Conservation (phyloP, 2,113 vertebrate genomes). For the Urocolius indicus region DNA sequence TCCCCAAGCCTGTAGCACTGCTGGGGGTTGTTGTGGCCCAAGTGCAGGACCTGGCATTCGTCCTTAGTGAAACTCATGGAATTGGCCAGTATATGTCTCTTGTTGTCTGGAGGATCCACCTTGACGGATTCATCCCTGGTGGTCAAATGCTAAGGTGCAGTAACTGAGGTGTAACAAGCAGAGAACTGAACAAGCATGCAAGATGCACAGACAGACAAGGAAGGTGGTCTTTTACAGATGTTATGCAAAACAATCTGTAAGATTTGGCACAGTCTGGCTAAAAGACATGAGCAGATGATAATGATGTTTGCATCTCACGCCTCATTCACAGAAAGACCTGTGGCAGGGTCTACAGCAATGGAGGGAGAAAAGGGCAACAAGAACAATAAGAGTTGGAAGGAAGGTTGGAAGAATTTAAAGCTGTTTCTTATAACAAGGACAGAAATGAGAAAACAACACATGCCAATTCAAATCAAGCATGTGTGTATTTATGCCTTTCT, state of each 20-base stretch:
- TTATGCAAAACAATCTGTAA: background rate
- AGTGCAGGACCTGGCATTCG: no score
- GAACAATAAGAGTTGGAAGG: no score
- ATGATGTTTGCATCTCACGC: background rate
- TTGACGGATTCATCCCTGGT: background rate
- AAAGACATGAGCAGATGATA: background rate
- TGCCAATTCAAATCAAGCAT: no score
- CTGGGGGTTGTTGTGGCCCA: no score
- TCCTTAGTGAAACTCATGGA: no score
- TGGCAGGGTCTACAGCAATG: background rate
- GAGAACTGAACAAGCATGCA: background rate
- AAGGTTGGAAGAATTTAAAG: no score
- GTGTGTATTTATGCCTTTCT: no score
- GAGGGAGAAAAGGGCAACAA: background rate
- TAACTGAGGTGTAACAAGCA: background rate
- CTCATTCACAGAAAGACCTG: background rate
- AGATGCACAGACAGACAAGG: background rate
- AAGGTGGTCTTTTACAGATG: background rate
- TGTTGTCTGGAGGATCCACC: no score
- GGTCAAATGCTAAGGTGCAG: background rate
- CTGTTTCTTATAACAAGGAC: no score
- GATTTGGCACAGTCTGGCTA: background rate
- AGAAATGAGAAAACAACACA: no score
- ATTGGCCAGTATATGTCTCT: no score
- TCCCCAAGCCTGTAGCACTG: no score